phyloP scores from a whole-genome alignment of 2,113 vertebrate genomes.

The Patagioenas fasciata region DNA sequence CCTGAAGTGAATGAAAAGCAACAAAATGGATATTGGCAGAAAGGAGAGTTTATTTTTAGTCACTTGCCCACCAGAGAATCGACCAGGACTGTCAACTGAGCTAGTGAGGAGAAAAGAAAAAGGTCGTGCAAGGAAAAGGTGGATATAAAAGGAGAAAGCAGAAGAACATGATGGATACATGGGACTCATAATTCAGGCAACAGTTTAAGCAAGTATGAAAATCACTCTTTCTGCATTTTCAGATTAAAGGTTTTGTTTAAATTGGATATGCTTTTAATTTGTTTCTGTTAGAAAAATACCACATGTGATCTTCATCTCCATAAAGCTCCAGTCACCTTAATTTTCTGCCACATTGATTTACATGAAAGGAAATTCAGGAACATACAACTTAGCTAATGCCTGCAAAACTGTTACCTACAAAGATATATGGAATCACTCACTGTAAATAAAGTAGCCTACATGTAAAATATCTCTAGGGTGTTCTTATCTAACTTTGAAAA shows the following conservation, averaged over 20 bases:
- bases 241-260: background rate
- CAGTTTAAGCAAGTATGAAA: slow-evolving; percentile 1
- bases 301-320: background rate
- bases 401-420: background rate
- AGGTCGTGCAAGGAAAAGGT: background rate
- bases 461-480: background rate
- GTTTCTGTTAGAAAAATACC: slow-evolving; percentile 32
- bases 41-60: background rate
- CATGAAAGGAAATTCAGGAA: slow-evolving; percentile 22
- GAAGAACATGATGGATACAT: background rate
- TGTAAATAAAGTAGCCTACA: slow-evolving; percentile 15
- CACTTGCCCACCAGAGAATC: background rate
- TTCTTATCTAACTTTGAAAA: slow-evolving; percentile 24
- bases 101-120: background rate
- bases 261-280: slow-evolving; percentile 6
- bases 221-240: background rate
- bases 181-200: background rate
- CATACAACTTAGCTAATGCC: background rate
- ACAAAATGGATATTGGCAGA: background rate
- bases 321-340: background rate
- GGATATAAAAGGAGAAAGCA: background rate
- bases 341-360: slow-evolving; percentile 42
- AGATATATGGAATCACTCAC: background rate
- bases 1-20: background rate
- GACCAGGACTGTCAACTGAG: background rate